Percentiles rank a stretch among this genome's conserved stretches.
phyloP scores from a whole-genome alignment of 2,888 invertebrate genomes.

The Lasius platythorax region DNA sequence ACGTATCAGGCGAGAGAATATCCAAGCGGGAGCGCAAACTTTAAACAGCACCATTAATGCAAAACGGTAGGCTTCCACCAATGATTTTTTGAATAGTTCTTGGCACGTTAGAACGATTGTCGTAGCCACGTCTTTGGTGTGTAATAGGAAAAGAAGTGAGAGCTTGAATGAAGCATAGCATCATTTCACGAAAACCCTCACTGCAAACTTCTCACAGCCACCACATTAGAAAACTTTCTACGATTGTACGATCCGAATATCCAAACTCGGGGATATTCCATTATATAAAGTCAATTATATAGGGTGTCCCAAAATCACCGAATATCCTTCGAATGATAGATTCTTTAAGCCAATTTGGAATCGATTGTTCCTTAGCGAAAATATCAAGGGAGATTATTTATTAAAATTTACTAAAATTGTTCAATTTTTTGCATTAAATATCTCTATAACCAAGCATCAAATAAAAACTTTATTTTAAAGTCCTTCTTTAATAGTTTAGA shows the following conservation, averaged over 20 bases:
- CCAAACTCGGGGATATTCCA: not conserved
- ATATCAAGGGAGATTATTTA: not conserved
- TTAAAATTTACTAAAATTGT: not conserved
- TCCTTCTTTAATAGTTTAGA: not conserved
- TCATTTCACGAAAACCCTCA: slow-evolving; percentile 20
- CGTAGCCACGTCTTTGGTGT: not conserved
- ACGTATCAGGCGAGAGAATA: not conserved
- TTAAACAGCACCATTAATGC: slow-evolving; percentile 70
- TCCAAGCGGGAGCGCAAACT: slow-evolving; percentile 60
- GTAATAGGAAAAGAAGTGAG: slow-evolving; percentile 1
- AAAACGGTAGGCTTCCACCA: slow-evolving; percentile 67
- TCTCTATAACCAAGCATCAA: not conserved
- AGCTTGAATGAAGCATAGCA: slow-evolving; percentile 67
- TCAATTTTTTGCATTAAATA: not conserved
- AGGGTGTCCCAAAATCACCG: not conserved
- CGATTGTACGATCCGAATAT: not conserved
- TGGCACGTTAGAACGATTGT: slow-evolving; percentile 30
- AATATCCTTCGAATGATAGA: not conserved
- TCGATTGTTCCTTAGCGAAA: not conserved
- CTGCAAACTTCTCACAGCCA: slow-evolving; percentile 54
- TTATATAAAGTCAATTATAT: not conserved
- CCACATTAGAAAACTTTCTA: slow-evolving; percentile 38
- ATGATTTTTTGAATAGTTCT: slow-evolving; percentile 64
- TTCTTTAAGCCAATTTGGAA: not conserved
- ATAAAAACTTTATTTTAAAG: not conserved